Base-by-base conservation (phyloP, 2,888 invertebrate genomes). In the Sesamia inferens region DNA sequence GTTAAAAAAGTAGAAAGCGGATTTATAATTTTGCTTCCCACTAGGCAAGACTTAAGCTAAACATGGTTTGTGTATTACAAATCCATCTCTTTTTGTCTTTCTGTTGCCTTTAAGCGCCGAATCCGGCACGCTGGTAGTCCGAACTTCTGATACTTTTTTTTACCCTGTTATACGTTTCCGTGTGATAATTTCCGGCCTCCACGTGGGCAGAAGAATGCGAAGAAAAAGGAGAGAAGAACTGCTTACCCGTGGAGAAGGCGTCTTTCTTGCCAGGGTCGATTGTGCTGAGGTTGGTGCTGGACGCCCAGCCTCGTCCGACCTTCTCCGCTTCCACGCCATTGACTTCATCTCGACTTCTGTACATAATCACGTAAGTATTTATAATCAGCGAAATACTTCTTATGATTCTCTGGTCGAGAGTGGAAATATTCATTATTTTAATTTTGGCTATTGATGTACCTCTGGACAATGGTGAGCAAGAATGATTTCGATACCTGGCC, bases 241-340 rank as follows among this genome's bases (percentile, higher is more conserved):
- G 14, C 47, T 87, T 84, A 95, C 96, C 96, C 83, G 94, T 91
- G 90, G 96, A 94, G 92, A 95, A 93, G 88, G 92, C 87, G 88
- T 96, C 96, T 90, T 95, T 96, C 89, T 96, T 96, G 79, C 93
- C 83, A 81, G 92, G 81, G 76, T 96, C 95, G 81, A 89, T 87
- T 62, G 92, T 91, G 87, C 93, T 95, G 85, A 98, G 96, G 92
- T 98, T 98, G 83, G 97, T 97, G 87, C 97, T 98, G 68, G 98
- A 98, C 39, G 98, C 97, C 98, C 98, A 98, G 81, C 97, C 97
- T 78, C 98, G 97, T 71, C 97, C 96, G 39, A 89, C 92, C 93
- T 92, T 96, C 93, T 92, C 96, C 89, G 87, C 93, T 88, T 92
- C 95, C 91, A 92, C 93, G 83, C 95, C 93, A 90, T 92, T 94